phyloP scores from a whole-genome alignment of 2,113 vertebrate genomes.

The Hemicordylus capensis region DNA sequence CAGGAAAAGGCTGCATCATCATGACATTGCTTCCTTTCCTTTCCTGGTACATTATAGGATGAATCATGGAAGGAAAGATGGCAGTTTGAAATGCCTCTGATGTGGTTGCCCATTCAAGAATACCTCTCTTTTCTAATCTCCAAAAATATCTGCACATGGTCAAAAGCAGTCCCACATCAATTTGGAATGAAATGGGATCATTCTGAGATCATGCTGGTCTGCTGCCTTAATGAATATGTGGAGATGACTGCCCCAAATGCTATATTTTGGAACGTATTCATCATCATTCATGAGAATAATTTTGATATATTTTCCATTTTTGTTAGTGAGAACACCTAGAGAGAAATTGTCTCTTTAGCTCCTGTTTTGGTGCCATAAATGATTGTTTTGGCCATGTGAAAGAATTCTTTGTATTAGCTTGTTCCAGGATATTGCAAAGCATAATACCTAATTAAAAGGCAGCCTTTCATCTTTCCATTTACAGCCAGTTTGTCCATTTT shows the following conservation, averaged over 20 bases:
- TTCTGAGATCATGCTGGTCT: too few relatives aligned
- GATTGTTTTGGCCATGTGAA: background rate
- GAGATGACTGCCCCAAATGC: background rate
- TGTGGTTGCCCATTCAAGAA: too few relatives aligned
- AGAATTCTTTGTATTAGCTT: background rate
- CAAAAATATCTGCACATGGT: background rate
- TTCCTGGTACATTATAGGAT: too few relatives aligned
- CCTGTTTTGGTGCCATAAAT: background rate
- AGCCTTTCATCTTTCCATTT: conserved; percentile 9
- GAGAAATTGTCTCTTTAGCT: background rate
- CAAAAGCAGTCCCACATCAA: background rate
- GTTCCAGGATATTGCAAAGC: background rate
- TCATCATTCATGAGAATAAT: too few relatives aligned
- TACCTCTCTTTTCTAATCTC: background rate
- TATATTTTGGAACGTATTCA: background rate
- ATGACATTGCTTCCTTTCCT: too few relatives aligned
- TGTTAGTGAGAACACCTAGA: background rate
- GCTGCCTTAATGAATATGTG: too few relatives aligned
- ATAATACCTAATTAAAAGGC: conserved; percentile 16
- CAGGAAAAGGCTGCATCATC: too few relatives aligned
- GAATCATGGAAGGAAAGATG: too few relatives aligned
- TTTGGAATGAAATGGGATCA: background rate
- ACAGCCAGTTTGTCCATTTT: conserved; percentile 13
- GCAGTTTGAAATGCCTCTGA: too few relatives aligned
- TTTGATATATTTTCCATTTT: background rate